These are phyloP conservation scores for Gymnobelideus leadbeateri DNA, from an alignment of 2,113 vertebrate species.

Conservation along the genomic window DNA sequence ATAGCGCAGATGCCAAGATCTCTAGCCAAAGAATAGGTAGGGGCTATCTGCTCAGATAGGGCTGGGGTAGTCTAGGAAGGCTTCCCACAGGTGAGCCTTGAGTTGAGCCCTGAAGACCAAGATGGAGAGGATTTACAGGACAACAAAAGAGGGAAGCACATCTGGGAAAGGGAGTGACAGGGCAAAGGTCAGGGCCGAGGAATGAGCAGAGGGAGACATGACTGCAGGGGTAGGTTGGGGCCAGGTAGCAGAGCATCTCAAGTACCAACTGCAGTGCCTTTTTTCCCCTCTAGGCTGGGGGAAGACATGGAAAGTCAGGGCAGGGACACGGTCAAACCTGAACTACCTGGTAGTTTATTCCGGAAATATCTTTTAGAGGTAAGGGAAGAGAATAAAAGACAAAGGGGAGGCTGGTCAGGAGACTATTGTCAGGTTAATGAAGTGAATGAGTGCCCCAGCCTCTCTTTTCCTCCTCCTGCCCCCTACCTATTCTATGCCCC, in stretches of 20 bases:
- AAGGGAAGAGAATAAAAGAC: not conserved
- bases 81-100: not conserved
- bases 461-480: not conserved
- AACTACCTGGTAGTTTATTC: not conserved
- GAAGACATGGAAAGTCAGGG: not conserved
- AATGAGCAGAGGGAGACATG: not conserved
- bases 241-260: not conserved
- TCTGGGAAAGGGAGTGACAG: not conserved
- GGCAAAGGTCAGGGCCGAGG: not conserved
- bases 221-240: not conserved
- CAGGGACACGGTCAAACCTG: no score
- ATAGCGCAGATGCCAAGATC: not conserved
- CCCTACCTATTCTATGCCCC: not conserved
- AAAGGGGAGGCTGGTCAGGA: not conserved
- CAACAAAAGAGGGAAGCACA: not conserved
- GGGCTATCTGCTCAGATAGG: not conserved
- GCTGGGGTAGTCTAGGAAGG: not conserved
- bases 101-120: not conserved
- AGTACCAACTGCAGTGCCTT: not conserved
- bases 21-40: not conserved
- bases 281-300: not conserved
- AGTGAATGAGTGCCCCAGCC: not conserved
- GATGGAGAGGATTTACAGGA: not conserved
- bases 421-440: not conserved
- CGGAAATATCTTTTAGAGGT: not conserved